A percentile compares a stretch with the other conserved stretches of the same genome.
These are phyloP conservation scores for Mycalesis mineus DNA, from an alignment of 2,888 invertebrate genomes.

Conservation along the genomic window DNA sequence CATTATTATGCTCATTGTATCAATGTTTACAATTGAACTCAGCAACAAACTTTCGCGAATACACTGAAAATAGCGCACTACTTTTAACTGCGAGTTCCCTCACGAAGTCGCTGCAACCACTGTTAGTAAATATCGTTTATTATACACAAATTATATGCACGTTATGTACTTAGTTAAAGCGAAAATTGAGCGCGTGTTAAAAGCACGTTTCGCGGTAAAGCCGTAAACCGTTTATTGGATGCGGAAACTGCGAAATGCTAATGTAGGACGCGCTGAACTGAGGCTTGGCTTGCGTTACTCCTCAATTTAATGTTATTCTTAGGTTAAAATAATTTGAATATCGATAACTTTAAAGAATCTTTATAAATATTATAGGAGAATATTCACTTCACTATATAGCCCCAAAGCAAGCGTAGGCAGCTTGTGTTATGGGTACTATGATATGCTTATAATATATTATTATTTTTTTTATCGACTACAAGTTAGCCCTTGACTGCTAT, in stretches of 20 bases:
- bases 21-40: not conserved
- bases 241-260: constrained; percentile 31
- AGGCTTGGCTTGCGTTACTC: not conserved
- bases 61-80: too few species aligned
- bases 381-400: too few species aligned
- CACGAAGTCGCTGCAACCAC: not conserved
- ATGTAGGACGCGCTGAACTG: constrained; percentile 34
- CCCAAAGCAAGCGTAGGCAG: too few species aligned
- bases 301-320: not conserved
- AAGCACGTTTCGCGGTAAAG: constrained; percentile 36
- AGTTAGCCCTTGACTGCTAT: too few species aligned
- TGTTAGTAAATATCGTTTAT: not conserved
- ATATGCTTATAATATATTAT: too few species aligned
- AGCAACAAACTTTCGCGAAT: too few species aligned
- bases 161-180: constrained; percentile 14
- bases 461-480: too few species aligned
- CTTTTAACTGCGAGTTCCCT: too few species aligned
- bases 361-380: too few species aligned
- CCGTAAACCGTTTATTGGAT: constrained; percentile 37
- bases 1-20: not conserved
- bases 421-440: too few species aligned
- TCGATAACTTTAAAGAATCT: too few species aligned
- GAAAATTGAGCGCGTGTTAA: constrained; percentile 30
- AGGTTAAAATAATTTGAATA: not conserved
- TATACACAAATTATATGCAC: not conserved